Base-by-base conservation (phyloP, 2,888 invertebrate species). In the Laspeyria flexula region DNA sequence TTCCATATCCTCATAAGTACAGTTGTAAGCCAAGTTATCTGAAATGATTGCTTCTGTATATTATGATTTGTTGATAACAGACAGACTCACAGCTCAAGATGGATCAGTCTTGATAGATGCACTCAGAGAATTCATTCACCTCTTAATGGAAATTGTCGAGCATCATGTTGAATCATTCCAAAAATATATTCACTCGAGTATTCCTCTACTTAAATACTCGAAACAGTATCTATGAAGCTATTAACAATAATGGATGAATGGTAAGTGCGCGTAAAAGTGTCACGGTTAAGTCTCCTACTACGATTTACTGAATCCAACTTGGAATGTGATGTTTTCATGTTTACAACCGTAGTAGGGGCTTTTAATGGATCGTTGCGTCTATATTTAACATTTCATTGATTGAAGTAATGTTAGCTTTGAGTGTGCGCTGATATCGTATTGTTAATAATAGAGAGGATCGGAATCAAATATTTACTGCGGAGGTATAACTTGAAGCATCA, bases 171-270 rank as follows among this genome's bases (percentile, higher is more conserved):
- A 68, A 55, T 57, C 52, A 53, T 43, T 61, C 55, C 45, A 23
- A 70, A 69, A 65, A 65, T 70, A 66, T 55, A 68, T 72, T 73
- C 76, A 75, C 79, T 65, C 58, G 43, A 58, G 43, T 57, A 57
- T 51, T 39, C 54, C 45, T 57, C 78, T 80, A 77, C 77, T 82
- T 83, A 85, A 83, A 81, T 71, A 68, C 81, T 74, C 76, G 61
- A 78, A 83, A 81, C 77, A 78, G 79, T 72, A 76, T 77, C 78
- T 76, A 73, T 77, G 78, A 74, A 65, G 75, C 85, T 86, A 88
- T 87, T 85, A 86, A 86, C 79, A 85, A 83, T 83, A 79, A 72
- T 73, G 72, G 74, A 74, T 73, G 71, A 55, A 65, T 71, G 57
- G 75, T 77, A 75, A 81, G 77, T 79, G 74, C 73, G 62, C 76